phyloP scores from a whole-genome alignment of 2,113 vertebrate genomes.

The Lonchura striata region DNA sequence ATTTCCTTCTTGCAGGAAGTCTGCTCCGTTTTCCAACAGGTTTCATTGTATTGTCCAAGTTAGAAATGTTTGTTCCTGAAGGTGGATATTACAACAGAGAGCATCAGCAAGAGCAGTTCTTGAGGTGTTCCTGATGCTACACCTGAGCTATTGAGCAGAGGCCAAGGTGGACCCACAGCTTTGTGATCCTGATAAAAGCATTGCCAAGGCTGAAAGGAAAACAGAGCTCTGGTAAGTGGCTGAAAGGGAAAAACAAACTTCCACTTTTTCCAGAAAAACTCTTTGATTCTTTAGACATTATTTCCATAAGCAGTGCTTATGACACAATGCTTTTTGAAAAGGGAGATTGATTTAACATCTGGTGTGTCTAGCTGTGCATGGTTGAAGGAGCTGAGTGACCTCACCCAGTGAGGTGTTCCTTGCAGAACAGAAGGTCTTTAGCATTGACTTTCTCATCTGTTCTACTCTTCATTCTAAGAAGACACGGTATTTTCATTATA shows the following conservation, averaged over 20 bases:
- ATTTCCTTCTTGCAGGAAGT: neutral
- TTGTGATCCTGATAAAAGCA: neutral
- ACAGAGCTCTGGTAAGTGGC: neutral
- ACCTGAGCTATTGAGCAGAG: neutral
- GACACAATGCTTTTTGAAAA: neutral
- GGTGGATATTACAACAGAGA: neutral
- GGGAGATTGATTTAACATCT: neutral
- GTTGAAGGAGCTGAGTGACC: neutral
- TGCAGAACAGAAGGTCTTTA: neutral
- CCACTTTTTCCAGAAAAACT: neutral
- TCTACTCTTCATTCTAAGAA: neutral
- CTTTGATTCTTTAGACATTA: neutral
- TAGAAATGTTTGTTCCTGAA: constrained; percentile 13
- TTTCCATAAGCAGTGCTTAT: neutral
- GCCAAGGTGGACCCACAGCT: neutral
- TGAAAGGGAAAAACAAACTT: neutral
- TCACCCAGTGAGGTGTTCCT: neutral
- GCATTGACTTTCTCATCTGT: neutral
- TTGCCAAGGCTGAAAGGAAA: neutral
- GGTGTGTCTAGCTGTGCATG: neutral
- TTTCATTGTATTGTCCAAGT: neutral
- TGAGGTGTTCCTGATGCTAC: neutral
- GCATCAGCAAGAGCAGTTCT: neutral
- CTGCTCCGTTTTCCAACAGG: neutral
- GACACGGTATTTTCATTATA: neutral